phyloP scores from a whole-genome alignment of 2,888 invertebrate genomes.

The Xylota sylvarum region DNA sequence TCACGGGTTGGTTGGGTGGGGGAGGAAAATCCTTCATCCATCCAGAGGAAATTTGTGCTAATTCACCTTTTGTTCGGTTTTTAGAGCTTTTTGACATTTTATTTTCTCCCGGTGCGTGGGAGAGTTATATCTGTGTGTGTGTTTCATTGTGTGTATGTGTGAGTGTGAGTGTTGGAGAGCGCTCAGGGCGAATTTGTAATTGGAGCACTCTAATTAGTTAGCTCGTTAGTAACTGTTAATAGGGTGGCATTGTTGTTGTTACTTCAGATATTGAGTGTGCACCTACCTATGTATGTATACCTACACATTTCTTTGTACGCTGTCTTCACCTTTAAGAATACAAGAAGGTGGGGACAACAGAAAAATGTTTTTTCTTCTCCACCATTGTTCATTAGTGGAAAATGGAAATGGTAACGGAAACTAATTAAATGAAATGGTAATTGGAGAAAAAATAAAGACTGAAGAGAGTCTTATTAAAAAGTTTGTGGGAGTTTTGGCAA shows the following conservation, averaged over 20 bases:
- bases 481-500: constrained; percentile 35
- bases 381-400: constrained; percentile 76
- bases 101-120: constrained; percentile 63
- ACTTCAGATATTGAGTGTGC: constrained; percentile 20
- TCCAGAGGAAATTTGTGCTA: constrained; percentile 74
- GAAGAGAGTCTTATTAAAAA: constrained; percentile 46
- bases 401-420: constrained; percentile 77
- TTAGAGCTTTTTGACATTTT: constrained; percentile 76
- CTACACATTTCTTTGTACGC: constrained; percentile 24
- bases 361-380: constrained; percentile 46
- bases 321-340: constrained; percentile 32
- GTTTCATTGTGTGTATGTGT: neutral
- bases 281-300: constrained; percentile 4
- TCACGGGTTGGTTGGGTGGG: neutral
- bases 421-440: constrained; percentile 76
- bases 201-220: constrained; percentile 77
- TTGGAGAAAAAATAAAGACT: constrained; percentile 33
- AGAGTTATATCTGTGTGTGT: constrained; percentile 30
- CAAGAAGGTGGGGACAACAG: constrained; percentile 7
- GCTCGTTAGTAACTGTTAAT: constrained; percentile 77
- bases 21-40: constrained; percentile 38
- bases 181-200: constrained; percentile 72
- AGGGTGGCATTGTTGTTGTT: constrained; percentile 73
- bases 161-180: constrained; percentile 1
- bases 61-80: constrained; percentile 77